Evolutionary conservation across 2,797 vertebrate genomes (phyloP).

Genomic region (Melanotaenia nigrans): DNA sequence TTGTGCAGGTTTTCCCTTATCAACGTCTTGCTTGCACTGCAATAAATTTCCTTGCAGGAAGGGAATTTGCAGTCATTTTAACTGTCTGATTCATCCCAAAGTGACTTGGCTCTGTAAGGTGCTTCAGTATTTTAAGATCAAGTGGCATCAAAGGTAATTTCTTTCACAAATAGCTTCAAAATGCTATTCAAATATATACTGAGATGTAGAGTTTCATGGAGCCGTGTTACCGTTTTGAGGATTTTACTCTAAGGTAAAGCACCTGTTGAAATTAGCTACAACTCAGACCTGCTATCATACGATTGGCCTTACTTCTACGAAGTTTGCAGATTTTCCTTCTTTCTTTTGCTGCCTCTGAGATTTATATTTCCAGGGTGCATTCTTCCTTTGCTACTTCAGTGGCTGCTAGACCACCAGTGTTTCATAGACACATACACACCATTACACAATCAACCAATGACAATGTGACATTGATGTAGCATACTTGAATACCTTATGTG

Average conservation of each 20-base stretch:
- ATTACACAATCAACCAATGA: constrained; percentile 50
- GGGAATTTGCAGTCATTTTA: background rate
- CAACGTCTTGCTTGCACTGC: background rate
- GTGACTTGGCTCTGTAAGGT: background rate
- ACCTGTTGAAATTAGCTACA: background rate
- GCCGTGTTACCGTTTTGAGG: too few species aligned
- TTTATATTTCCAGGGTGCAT: constrained; percentile 50
- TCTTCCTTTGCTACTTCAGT: constrained; percentile 30
- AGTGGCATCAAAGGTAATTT: background rate
- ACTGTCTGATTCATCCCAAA: background rate
- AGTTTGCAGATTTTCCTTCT: constrained; percentile 19
- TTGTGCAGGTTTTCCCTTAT: background rate
- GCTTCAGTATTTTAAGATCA: background rate
- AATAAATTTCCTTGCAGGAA: background rate
- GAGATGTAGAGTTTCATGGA: background rate
- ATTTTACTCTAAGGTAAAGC: background rate
- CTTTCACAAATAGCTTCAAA: background rate
- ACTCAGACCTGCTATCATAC: background rate
- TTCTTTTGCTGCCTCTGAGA: constrained; percentile 6
- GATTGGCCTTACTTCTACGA: background rate
- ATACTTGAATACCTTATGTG: constrained; percentile 69
- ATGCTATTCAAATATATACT: background rate
- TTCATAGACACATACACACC: constrained; percentile 33
- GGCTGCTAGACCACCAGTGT: constrained; percentile 44
- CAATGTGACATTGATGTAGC: constrained; percentile 68